Evolutionary conservation across 2,797 vertebrate genomes (phyloP), one percentile per base, ranked within the genome.

Genomic region (Podarcis siculus): DNA sequence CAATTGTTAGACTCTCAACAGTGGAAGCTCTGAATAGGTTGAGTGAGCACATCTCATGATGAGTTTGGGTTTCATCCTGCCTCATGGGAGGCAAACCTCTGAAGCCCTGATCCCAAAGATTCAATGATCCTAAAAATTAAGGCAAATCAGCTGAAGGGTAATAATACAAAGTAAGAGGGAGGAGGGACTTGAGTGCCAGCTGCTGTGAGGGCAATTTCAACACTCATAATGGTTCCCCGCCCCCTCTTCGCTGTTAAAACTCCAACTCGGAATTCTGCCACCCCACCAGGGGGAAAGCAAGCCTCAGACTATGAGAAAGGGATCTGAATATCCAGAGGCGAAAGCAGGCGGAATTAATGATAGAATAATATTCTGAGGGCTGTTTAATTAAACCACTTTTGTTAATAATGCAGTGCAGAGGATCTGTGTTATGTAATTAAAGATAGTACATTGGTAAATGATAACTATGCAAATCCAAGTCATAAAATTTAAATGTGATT

Each of bases 381-480:
- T 92, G 87, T 94, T 94, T 96, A 94, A 96, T 96, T 95, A 96
- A 95, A 93, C 83, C 73, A 91, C 86, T 95, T 89, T 55, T 91
- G 92, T 94, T 94, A 94, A 95, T 95, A 94, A 95, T 93, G 87
- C 88, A 93, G 92, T 75, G 89, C 93, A 92, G 91, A 93, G 88
- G 72, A 89, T 91, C 1, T 90, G 94, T 91, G 89, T 95, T 95
- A 94, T 95, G 89, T 95, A 95, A 95, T 96, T 95, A 96, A 96
- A 95, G 95, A 95, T 93, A 95, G 95, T 91, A 92, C 95, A 95
- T 95, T 95, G 92, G 95, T 94, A 95, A 94, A 95, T 95, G 93
- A 96, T 95, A 86, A 95, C 94, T 95, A 87, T 95, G 93, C 90
- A 95, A 95, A 96, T 94, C 93, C 94, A 95, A 94, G 94, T 95